Percentiles rank a stretch among this genome's conserved stretches.
Evolutionary conservation across 2,888 invertebrate genomes (phyloP).

Genomic region (Dermolepida albohirtum): DNA sequence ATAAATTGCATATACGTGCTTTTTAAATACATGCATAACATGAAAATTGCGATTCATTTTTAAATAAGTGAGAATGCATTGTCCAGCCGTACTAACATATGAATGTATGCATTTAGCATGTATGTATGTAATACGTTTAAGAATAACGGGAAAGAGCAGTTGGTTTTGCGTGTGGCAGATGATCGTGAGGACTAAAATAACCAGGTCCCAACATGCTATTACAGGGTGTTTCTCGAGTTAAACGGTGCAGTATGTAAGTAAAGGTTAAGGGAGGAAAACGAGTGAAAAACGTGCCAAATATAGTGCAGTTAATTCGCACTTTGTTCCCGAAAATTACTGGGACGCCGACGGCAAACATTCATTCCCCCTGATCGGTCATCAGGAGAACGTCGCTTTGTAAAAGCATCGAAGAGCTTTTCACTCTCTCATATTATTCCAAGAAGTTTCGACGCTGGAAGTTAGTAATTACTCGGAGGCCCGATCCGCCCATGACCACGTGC

Average conservation of each 20-base stretch:
- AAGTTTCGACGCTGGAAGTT: slow-evolving; percentile 38
- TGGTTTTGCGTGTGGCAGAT: slow-evolving; percentile 40
- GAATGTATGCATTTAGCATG: slow-evolving; percentile 6
- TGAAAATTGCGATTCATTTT: slow-evolving; percentile 26
- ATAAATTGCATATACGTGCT: slow-evolving; percentile 28
- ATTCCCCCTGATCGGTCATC: slow-evolving; percentile 27
- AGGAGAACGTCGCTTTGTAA: slow-evolving; percentile 34
- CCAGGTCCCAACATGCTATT: slow-evolving; percentile 39
- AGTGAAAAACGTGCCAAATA: slow-evolving; percentile 40
- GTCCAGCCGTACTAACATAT: slow-evolving; percentile 9
- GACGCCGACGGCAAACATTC: slow-evolving; percentile 38
- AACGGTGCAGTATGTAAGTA: slow-evolving; percentile 32
- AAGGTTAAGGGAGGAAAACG: slow-evolving; percentile 31
- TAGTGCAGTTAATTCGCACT: slow-evolving; percentile 42
- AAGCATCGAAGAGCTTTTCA: slow-evolving; percentile 21
- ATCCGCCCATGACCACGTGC: slow-evolving; percentile 54
- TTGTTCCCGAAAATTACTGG: slow-evolving; percentile 39
- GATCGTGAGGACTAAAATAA: slow-evolving; percentile 40
- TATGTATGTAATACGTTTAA: slow-evolving; percentile 22
- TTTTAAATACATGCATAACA: slow-evolving; percentile 18
- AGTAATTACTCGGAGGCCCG: slow-evolving; percentile 53
- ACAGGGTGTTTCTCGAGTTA: slow-evolving; percentile 41
- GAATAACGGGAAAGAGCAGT: slow-evolving; percentile 38
- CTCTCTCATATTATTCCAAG: slow-evolving; percentile 31
- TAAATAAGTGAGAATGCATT: slow-evolving; percentile 13